These are phyloP conservation scores for Chamaetylas fuelleborni DNA, from an alignment of 2,113 vertebrate species.

Conservation along the genomic window DNA sequence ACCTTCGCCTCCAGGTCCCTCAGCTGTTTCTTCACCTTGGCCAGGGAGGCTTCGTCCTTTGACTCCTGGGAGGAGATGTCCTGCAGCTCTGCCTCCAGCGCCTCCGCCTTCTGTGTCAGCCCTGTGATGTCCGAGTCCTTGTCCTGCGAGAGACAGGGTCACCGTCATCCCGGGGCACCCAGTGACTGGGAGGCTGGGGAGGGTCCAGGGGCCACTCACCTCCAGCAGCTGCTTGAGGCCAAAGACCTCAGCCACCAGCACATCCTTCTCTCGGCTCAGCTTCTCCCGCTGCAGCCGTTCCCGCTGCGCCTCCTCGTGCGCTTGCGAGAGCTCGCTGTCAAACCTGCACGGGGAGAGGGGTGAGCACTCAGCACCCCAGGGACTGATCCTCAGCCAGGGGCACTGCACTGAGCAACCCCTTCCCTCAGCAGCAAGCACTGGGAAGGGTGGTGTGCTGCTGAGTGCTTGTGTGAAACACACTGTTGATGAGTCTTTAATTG, in stretches of 20 bases:
- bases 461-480: background rate
- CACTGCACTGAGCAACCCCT: accelerated
- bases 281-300: conserved; percentile 89
- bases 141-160: conserved; percentile 73
- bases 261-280: conserved; percentile 88
- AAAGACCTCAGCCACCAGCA: conserved; percentile 86
- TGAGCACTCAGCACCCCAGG: background rate
- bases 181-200: accelerated
- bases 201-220: conserved; percentile 48
- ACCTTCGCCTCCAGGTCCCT: conserved; percentile 92
- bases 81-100: conserved; percentile 90
- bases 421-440: background rate
- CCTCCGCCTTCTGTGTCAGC: conserved; percentile 85
- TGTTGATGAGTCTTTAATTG: conserved; percentile 38
- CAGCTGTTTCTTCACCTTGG: conserved; percentile 94
- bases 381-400: background rate
- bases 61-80: conserved; percentile 95
- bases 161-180: accelerated
- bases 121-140: conserved; percentile 87
- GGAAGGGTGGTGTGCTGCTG: accelerated
- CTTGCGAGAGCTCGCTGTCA: conserved; percentile 86
- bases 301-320: conserved; percentile 87
- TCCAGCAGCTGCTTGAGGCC: conserved; percentile 90
- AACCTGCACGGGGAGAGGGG: conserved; percentile 72
- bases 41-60: conserved; percentile 92